Base-by-base conservation (phyloP, 2,888 invertebrate genomes). In the Hanleya hanleyi region DNA sequence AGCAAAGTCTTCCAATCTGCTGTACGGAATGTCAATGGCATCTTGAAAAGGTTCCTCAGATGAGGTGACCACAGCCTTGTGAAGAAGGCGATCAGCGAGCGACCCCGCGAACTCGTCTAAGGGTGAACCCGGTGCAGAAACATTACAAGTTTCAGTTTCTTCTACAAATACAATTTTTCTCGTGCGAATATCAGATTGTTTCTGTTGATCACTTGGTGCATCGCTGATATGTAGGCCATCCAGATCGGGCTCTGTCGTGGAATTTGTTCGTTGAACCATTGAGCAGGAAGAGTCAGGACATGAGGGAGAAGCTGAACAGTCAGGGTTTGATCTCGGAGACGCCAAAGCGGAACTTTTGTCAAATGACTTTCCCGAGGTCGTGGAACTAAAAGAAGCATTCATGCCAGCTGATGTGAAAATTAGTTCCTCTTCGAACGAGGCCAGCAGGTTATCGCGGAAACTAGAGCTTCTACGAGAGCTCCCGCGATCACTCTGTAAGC, bases 351-450 rank as follows among this genome's bases (percentile, higher is more conserved):
- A 57, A 57, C 57, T 57, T 2, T 26, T 18, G 29, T 9, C 29
- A 4, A 15, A 4, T 4, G 57, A 22, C 12, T 57, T 29, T 29
- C 12, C 26, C 22, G 57, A 57, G 22, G 47, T n/a, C 47, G 47
- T 47, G 47, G 47, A 47, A 47, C 47, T 47, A 1, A 29, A 4
- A 26, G 29, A 29, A 22, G 57, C 57, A 22, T 57, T 71, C 69
- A 12, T 66, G 70, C 33, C 64, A 79, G 65, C 81, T 79, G 33
- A 81, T 77, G 38, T 75, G 81, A 6, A 32, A 62, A 86, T 70
- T 22, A 87, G 74, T 73, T 86, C 85, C 51, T 82, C 84, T 62
- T 87, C 86, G 71, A 86, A 83, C 41, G 79, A 81, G n/a, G 84
- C 85, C n/a, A 85, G 76, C 4, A 82, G 70, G 7, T 76, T 75